A percentile compares a stretch with the other conserved stretches of the same genome.
Conservation (phyloP, 1,140 invertebrate genomes). For the Formica exsecta region DNA sequence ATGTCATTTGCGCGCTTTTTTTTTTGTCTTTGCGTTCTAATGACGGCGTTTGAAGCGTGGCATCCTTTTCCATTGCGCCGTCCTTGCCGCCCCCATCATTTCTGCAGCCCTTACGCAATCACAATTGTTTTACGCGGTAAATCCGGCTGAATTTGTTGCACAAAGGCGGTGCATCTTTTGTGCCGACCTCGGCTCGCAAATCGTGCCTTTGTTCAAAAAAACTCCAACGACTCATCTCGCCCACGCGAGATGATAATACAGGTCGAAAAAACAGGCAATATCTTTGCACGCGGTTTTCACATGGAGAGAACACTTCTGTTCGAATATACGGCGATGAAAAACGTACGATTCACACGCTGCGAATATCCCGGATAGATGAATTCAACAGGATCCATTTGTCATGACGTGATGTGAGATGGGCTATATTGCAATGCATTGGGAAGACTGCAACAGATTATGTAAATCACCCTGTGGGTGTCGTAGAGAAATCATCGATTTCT, state of each 20-base stretch:
- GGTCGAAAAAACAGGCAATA: neutral
- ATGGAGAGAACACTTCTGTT: too few species aligned
- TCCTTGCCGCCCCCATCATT: conserved; percentile 71
- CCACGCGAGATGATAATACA: conserved; percentile 36
- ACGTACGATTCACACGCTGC: conserved; percentile 16
- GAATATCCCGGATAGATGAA: conserved; percentile 32
- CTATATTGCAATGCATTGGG: conserved; percentile 10
- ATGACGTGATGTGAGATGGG: conserved; percentile 8
- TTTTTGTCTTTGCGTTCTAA: conserved; percentile 50
- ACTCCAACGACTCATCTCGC: conserved; percentile 27
- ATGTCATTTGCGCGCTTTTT: conserved; percentile 22
- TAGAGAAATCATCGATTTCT: conserved; percentile 4
- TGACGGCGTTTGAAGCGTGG: conserved; percentile 63
- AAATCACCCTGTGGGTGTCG: conserved; percentile 35
- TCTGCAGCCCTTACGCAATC: conserved; percentile 65
- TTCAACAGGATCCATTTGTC: conserved; percentile 24
- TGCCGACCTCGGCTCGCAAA: conserved; percentile 18
- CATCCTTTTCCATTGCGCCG: conserved; percentile 56
- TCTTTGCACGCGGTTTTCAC: neutral
- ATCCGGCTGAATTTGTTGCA: conserved; percentile 52
- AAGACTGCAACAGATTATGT: conserved; percentile 12
- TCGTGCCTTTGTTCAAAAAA: conserved; percentile 18
- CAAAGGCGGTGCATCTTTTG: conserved; percentile 37
- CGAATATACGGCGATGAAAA: neutral
- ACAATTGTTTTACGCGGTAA: conserved; percentile 67